A percentile compares a stretch with the other conserved stretches of the same genome.
phyloP scores from a whole-genome alignment of 2,888 invertebrate species.

The Lithophane semibrunnea region DNA sequence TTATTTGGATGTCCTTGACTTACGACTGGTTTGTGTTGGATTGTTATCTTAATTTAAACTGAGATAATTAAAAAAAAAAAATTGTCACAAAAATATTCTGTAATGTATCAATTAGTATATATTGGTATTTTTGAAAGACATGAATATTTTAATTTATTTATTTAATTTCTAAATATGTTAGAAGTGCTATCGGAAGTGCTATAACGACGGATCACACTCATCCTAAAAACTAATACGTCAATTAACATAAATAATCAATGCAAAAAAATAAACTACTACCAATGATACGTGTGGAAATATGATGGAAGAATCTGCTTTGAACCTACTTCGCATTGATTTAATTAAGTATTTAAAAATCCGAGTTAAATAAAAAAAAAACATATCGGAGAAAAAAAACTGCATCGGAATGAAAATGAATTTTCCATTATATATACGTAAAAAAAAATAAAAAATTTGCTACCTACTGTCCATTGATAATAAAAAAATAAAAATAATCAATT shows the following conservation, averaged over 20 bases:
- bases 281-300: neutral
- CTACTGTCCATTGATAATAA: neutral
- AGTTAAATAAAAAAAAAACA: neutral
- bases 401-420: no score
- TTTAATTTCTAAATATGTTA: conserved; percentile 2
- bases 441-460: neutral
- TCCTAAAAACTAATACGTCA: conserved; percentile 4
- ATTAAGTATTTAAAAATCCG: neutral
- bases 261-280: neutral
- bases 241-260: conserved; percentile 16
- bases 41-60: conserved; percentile 1
- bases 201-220: neutral
- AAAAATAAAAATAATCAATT: no score
- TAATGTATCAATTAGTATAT: conserved; percentile 2
- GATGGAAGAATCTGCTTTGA: neutral
- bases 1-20: neutral
- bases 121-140: neutral
- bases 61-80: neutral
- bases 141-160: conserved; percentile 9
- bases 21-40: neutral
- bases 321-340: neutral
- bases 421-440: neutral
- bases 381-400: no score
- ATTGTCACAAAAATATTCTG: neutral
- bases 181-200: conserved; percentile 15